Conservation (phyloP, 2,113 vertebrate genomes). For the Bos indicus region DNA sequence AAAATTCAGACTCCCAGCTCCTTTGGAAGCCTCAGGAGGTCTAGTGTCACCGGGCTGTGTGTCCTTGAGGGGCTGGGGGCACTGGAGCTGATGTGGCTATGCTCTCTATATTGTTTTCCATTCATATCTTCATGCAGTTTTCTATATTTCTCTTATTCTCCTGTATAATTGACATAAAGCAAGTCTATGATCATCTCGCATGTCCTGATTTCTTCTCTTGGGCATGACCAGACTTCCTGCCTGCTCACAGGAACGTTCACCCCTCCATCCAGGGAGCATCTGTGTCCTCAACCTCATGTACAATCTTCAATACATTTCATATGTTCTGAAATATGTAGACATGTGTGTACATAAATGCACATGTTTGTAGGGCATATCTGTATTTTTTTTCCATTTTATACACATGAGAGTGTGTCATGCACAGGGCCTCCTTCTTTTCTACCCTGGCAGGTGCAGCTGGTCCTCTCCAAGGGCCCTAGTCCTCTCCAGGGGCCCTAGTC, state of each 20-base stretch:
- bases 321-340: background rate
- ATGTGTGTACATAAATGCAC: background rate
- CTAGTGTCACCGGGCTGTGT: background rate
- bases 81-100: background rate
- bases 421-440: background rate
- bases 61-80: accelerated
- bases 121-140: accelerated
- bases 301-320: background rate
- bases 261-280: background rate
- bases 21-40: background rate
- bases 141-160: background rate
- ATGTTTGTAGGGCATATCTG: background rate
- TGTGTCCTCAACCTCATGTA: accelerated
- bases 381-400: background rate
- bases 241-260: accelerated
- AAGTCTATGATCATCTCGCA: background rate
- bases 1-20: background rate
- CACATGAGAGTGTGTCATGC: background rate
- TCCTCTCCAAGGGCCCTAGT: background rate
- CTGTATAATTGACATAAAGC: background rate
- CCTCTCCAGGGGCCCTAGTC: background rate
- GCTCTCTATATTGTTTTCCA: too few species aligned
- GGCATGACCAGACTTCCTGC: background rate
- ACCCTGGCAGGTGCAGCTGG: background rate
- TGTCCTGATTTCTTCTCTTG: background rate